Evolutionary conservation across 2,113 vertebrate genomes (phyloP), one percentile per base, ranked within the genome.

Genomic region (Oceanites oceanicus): DNA sequence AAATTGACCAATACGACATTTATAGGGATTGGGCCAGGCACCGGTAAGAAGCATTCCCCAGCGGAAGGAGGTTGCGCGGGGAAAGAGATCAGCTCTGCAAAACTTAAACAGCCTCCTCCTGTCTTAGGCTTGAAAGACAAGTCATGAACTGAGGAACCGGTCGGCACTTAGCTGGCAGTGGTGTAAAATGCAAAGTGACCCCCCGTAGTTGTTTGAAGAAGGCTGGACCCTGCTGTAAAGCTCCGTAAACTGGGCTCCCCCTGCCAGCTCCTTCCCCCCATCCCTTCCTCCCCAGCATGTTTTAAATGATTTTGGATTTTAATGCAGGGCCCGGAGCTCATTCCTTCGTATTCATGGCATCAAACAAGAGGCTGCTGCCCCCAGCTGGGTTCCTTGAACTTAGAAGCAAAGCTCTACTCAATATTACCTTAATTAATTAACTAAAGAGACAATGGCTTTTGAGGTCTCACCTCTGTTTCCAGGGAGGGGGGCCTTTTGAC

Each of bases 381-480:
- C 96, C 81, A 91, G 95, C 97, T 94, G 81, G 44, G 96, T 79
- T 94, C 80, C 81, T 72, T 63, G 76, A 75, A 81, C 97, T 97
- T 92, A 71, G 62, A 96, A 94, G 96, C 95, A 97, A 94, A 97
- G 97, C 85, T 88, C 66, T 58, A 92, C 94, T 59, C 61, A 82
- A 96, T 93, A 98, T 98, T 95, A 97, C 97, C 38, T 92, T 98
- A 98, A 98, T 98, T 96, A 97, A 95, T 98, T 97, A 98, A 98
- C 97, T 95, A 78, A 22, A 3, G 94, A 94, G 94, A 98, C 97
- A 98, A 97, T 96, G 92, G 71, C 36, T n/a, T 72, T 79, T 47
- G 79, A 86, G 97, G 95, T 95, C 86, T 96, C 96, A 92, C 95
- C 97, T 96, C 97, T 92, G 82, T 91, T 95, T 77, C 74, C 61